Percentiles rank a stretch among this genome's conserved stretches.
phyloP scores from a whole-genome alignment of 1,140 invertebrate genomes.

The Apis florea region DNA sequence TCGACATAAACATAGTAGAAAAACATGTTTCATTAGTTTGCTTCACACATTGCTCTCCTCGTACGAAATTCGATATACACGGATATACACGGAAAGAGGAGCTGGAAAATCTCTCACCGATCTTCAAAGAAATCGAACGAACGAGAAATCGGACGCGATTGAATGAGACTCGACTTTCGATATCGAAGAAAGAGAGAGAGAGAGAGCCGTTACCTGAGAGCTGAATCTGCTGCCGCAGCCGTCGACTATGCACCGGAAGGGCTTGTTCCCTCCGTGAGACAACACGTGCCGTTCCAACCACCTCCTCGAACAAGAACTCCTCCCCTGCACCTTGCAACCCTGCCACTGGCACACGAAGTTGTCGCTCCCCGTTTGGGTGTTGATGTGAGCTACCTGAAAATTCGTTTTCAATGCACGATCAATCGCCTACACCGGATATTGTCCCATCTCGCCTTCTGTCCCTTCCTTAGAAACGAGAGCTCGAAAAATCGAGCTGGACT shows the following conservation, averaged over 20 bases:
- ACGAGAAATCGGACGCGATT: no score
- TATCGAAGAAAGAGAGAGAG: no score
- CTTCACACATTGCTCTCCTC: no score
- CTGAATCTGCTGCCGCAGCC: constrained; percentile 95
- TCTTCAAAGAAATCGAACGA: no score
- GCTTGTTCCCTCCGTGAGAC: constrained; percentile 95
- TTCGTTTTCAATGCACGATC: not conserved
- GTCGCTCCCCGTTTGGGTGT: constrained; percentile 89
- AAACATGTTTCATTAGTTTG: constrained; percentile 25
- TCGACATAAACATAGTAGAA: no score
- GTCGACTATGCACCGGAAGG: constrained; percentile 97
- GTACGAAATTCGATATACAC: no score
- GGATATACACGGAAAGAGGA: no score
- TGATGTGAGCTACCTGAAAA: constrained; percentile 91
- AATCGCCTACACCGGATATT: not conserved
- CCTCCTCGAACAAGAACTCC: constrained; percentile 92
- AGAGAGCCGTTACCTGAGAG: constrained; percentile 86
- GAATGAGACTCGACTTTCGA: no score
- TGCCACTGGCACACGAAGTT: constrained; percentile 95
- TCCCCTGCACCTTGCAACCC: constrained; percentile 96
- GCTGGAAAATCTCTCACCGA: no score
- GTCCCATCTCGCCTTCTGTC: no score
- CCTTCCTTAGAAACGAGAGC: no score
- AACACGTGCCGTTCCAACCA: constrained; percentile 97
- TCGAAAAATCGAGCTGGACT: no score